Percentiles rank a stretch among this genome's conserved stretches.
phyloP scores from a whole-genome alignment of 1,140 invertebrate genomes.

The Reticulitermes speratus region DNA sequence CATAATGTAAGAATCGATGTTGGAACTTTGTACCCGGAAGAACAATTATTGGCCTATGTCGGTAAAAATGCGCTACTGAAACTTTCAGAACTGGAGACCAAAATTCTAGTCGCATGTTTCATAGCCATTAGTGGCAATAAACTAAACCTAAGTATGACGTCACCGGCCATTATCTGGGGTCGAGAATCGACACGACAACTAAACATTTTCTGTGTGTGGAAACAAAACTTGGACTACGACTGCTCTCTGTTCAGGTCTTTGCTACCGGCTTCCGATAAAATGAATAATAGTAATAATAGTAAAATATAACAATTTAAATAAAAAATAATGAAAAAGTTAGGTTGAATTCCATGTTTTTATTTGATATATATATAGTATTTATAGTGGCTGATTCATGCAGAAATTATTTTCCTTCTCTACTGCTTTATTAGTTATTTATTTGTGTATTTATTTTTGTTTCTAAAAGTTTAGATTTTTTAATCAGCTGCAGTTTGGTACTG shows the following conservation, averaged over 20 bases:
- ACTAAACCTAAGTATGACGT: not conserved
- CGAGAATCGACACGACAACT: constrained; percentile 14
- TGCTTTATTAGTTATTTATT: not conserved
- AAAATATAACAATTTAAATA: not conserved
- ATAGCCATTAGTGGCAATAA: not conserved
- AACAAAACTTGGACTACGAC: not conserved
- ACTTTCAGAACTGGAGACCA: not conserved
- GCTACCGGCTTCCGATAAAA: not conserved
- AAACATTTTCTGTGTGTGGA: not conserved
- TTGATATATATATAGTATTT: not conserved
- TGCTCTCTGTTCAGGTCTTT: not conserved
- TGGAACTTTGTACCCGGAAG: not conserved
- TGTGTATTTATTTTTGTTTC: not conserved
- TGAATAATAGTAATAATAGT: not conserved
- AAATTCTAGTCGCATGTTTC: not conserved
- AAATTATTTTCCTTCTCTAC: not conserved
- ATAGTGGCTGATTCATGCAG: not conserved
- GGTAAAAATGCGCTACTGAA: not conserved
- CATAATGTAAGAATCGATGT: too few species aligned
- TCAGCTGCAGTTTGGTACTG: too few species aligned
- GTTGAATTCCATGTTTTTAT: not conserved
- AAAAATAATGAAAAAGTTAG: not conserved
- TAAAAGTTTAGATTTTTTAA: not conserved
- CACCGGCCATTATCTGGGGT: constrained; percentile 13
- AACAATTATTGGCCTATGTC: not conserved